These are phyloP conservation scores for Tanytarsus gracilentus DNA, from an alignment of 2,888 invertebrate species.

Conservation along the genomic window DNA sequence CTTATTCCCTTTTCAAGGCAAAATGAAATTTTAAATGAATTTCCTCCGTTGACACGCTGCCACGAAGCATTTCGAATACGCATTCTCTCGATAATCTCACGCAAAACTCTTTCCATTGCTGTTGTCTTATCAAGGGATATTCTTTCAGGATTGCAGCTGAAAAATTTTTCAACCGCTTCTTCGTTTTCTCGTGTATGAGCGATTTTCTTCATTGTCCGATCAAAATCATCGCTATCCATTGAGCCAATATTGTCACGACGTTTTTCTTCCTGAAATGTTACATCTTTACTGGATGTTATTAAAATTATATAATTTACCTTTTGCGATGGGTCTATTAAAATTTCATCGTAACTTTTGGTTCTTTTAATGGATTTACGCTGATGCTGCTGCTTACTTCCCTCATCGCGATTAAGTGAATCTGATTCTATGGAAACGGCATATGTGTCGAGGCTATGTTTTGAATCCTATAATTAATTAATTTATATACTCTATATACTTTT, in stretches of 20 bases:
- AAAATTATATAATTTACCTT: not conserved
- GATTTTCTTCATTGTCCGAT: not conserved
- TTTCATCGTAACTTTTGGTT: too few species aligned
- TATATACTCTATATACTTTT: too few species aligned
- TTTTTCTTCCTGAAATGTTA: not conserved
- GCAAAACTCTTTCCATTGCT: conserved; percentile 43
- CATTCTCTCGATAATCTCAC: conserved; percentile 46
- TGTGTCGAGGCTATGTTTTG: too few species aligned
- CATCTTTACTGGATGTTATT: not conserved
- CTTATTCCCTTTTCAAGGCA: conserved; percentile 49
- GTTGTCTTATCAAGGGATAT: conserved; percentile 34
- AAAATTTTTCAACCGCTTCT: conserved; percentile 13
- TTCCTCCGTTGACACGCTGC: conserved; percentile 46
- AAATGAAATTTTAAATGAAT: conserved; percentile 50
- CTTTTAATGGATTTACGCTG: too few species aligned
- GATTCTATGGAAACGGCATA: too few species aligned
- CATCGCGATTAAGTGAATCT: too few species aligned
- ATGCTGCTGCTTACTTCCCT: too few species aligned
- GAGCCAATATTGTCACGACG: not conserved
- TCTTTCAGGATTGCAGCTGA: not conserved
- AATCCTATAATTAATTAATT: too few species aligned
- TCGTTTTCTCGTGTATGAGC: conserved; percentile 30
- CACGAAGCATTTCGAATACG: conserved; percentile 51
- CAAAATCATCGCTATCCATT: not conserved
- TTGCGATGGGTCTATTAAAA: too few species aligned